Percentiles rank a stretch among this genome's conserved stretches.
These are phyloP conservation scores for Herminia tarsipennalis DNA, from an alignment of 2,888 invertebrate species.

Conservation along the genomic window DNA sequence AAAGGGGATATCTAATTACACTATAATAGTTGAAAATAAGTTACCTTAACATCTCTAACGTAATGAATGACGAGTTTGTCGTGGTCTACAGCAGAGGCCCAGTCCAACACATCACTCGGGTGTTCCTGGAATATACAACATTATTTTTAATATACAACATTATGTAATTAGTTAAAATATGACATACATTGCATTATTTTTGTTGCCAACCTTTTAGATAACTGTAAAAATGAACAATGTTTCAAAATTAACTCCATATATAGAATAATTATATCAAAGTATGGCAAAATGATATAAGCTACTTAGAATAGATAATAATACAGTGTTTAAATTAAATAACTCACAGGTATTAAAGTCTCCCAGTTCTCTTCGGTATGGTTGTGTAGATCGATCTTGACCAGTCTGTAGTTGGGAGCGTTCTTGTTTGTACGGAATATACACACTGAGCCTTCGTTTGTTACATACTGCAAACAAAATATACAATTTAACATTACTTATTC, in stretches of 20 bases:
- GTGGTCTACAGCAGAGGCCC: constrained; percentile 93
- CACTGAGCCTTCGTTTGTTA: constrained; percentile 94
- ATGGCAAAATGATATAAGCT: too few relatives aligned
- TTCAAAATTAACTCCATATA: too few relatives aligned
- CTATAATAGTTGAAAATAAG: background rate
- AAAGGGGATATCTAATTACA: too few relatives aligned
- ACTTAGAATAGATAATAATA: too few relatives aligned
- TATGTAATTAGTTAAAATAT: too few relatives aligned
- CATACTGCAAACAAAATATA: constrained; percentile 86
- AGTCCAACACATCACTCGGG: constrained; percentile 94
- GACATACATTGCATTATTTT: too few relatives aligned
- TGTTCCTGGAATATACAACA: constrained; percentile 86
- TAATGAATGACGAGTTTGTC: constrained; percentile 95
- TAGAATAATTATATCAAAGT: too few relatives aligned
- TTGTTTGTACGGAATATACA: constrained; percentile 97
- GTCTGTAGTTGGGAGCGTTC: constrained; percentile 95
- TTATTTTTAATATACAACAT: background rate
- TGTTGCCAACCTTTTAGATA: too few relatives aligned
- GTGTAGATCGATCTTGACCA: constrained; percentile 93
- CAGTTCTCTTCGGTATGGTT: constrained; percentile 91
- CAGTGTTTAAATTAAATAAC: constrained; percentile 27
- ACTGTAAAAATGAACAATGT: too few relatives aligned
- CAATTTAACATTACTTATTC: background rate
- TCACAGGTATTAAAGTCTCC: constrained; percentile 90
- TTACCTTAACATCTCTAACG: constrained; percentile 97